Evolutionary conservation across 2,113 vertebrate genomes (phyloP).

Genomic region (human): DNA sequence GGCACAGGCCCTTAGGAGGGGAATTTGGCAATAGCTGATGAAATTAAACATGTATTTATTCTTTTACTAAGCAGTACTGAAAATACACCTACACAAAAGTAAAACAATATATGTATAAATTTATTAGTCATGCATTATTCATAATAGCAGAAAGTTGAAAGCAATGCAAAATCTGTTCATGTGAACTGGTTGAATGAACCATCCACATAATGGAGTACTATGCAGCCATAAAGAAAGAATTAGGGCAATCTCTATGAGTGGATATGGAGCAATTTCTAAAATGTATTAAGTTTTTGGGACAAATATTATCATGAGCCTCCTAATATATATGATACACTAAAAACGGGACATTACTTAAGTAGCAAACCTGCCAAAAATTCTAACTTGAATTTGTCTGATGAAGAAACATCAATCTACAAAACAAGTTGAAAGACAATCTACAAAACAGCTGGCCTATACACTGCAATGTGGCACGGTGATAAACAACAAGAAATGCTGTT

Average conservation of each 20-base stretch:
- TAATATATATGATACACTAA: neutral
- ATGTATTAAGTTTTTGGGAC: neutral
- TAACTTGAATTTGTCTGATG: neutral
- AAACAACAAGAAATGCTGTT: neutral
- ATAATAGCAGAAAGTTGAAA: neutral
- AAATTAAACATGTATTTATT: constrained; percentile 24
- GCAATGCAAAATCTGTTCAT: neutral
- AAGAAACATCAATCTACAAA: neutral
- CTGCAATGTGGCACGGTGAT: neutral
- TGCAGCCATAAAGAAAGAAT: neutral
- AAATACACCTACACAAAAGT: neutral
- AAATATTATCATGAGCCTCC: neutral
- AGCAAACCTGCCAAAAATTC: neutral
- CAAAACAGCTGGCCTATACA: neutral
- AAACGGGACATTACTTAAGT: neutral
- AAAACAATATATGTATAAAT: neutral
- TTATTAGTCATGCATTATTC: neutral
- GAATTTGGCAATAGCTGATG: neutral
- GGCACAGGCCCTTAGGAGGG: neutral
- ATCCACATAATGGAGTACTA: neutral
- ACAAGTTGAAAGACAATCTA: neutral
- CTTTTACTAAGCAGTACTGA: neutral
- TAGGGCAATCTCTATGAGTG: neutral
- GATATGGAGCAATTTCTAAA: neutral
- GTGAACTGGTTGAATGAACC: neutral